Evolutionary conservation across 1,140 invertebrate species (phyloP).

Genomic region (Bacillus rossius): DNA sequence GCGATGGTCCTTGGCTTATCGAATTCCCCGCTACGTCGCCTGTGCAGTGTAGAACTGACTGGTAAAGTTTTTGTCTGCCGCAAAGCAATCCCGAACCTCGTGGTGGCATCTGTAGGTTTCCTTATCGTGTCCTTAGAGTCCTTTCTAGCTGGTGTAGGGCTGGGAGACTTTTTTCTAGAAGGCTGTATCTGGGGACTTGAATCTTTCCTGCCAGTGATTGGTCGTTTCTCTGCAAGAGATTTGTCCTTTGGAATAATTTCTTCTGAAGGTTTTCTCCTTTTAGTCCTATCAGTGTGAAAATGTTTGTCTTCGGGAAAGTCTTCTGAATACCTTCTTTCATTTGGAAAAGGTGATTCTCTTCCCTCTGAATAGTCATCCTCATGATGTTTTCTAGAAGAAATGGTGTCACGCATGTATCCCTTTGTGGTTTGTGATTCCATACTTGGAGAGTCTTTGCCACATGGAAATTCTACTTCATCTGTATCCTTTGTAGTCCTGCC

Average conservation of each 20-base stretch:
- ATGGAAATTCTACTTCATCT: too few relatives aligned
- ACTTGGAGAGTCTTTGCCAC: too few relatives aligned
- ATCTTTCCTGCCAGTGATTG: not conserved
- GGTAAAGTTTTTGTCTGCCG: constrained; percentile 44
- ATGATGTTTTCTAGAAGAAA: too few relatives aligned
- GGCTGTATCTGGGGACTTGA: not conserved
- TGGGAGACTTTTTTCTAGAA: not conserved
- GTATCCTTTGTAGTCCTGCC: not conserved
- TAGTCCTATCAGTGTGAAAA: not conserved
- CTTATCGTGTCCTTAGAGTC: constrained; percentile 25
- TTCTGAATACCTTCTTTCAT: too few relatives aligned
- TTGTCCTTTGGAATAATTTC: not conserved
- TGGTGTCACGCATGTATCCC: too few relatives aligned
- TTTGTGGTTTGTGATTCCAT: too few relatives aligned
- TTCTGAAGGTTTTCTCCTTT: not conserved
- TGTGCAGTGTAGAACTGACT: constrained; percentile 1
- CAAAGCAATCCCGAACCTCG: constrained; percentile 57
- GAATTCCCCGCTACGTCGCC: not conserved
- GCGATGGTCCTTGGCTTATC: not conserved
- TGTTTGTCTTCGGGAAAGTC: not conserved
- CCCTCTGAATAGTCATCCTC: too few relatives aligned
- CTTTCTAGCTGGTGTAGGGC: not conserved
- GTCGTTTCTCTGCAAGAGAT: constrained; percentile 8
- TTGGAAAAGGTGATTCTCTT: too few relatives aligned
- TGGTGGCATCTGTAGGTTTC: constrained; percentile 30